A percentile compares a stretch with the other conserved stretches of the same genome.
phyloP scores from a whole-genome alignment of 1,140 invertebrate genomes.

The Marisa cornuarietis region DNA sequence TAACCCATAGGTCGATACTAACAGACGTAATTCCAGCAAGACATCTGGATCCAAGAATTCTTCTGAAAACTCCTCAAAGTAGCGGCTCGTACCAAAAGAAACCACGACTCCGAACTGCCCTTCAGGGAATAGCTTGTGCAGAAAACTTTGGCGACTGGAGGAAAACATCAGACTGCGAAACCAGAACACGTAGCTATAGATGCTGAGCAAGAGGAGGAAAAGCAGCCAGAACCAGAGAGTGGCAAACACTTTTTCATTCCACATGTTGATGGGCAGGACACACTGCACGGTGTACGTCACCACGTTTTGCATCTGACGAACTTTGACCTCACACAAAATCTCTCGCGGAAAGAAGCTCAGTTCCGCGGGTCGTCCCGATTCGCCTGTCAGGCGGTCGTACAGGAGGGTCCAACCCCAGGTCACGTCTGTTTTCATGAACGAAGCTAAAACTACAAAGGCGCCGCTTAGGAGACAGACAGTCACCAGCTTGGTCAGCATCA shows the following conservation, averaged over 20 bases:
- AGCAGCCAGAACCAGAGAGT: constrained; percentile 56
- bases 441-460: constrained; percentile 56
- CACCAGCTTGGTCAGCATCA: constrained; percentile 57
- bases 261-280: constrained; percentile 68
- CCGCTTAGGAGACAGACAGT: constrained; percentile 49
- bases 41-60: constrained; percentile 50
- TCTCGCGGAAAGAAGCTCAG: constrained; percentile 65
- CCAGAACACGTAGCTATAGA: constrained; percentile 51
- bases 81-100: constrained; percentile 23
- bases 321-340: constrained; percentile 69
- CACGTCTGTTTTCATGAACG: constrained; percentile 43
- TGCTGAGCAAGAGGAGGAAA: constrained; percentile 44
- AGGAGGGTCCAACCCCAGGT: constrained; percentile 21
- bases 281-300: constrained; percentile 62
- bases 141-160: constrained; percentile 45
- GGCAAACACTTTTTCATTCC: constrained; percentile 70
- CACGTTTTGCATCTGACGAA: constrained; percentile 64
- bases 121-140: constrained; percentile 57
- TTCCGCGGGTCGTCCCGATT: constrained; percentile 50
- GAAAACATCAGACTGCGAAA: constrained; percentile 40
- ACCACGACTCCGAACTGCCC: constrained; percentile 28
- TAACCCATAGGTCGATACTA: constrained; percentile 20
- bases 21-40: constrained; percentile 45
- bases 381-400: constrained; percentile 3
- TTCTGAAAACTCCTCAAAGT: constrained; percentile 30